phyloP scores from a whole-genome alignment of 2,888 invertebrate genomes.

The Psylliodes chrysocephalus region DNA sequence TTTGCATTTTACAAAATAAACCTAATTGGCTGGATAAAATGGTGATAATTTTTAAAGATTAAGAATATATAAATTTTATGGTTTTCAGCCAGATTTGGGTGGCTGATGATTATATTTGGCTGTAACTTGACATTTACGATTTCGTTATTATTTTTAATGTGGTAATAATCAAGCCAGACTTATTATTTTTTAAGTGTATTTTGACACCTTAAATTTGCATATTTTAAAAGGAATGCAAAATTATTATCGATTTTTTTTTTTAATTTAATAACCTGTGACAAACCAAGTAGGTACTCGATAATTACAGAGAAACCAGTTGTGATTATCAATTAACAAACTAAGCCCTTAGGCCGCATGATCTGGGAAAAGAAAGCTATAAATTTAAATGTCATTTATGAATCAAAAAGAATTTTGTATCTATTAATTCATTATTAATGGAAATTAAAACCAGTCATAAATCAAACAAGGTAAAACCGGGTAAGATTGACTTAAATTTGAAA shows the following conservation, averaged over 20 bases:
- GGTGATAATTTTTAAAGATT: constrained; percentile 38
- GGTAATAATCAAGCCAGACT: constrained; percentile 18
- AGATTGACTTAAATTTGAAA: too few relatives aligned
- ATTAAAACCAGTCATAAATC: neutral
- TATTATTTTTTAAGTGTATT: constrained; percentile 28
- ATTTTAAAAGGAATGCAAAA: constrained; percentile 16
- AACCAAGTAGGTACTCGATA: constrained; percentile 6
- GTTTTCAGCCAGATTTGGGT: constrained; percentile 32
- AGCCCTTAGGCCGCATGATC: neutral
- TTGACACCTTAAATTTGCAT: constrained; percentile 30
- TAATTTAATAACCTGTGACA: constrained; percentile 8
- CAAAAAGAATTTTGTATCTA: neutral
- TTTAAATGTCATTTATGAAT: constrained; percentile 1
- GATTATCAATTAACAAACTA: constrained; percentile 9
- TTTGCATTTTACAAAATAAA: neutral
- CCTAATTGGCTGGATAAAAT: constrained; percentile 27
- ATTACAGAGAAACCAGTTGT: constrained; percentile 10
- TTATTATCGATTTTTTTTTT: constrained; percentile 1
- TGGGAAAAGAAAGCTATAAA: neutral
- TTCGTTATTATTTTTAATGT: constrained; percentile 39
- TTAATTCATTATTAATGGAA: neutral
- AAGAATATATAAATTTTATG: constrained; percentile 36
- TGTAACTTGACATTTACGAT: constrained; percentile 34
- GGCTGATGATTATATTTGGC: constrained; percentile 37
- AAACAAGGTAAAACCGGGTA: too few relatives aligned